Conservation (phyloP, 2,888 invertebrate genomes). For the Pocota personata region DNA sequence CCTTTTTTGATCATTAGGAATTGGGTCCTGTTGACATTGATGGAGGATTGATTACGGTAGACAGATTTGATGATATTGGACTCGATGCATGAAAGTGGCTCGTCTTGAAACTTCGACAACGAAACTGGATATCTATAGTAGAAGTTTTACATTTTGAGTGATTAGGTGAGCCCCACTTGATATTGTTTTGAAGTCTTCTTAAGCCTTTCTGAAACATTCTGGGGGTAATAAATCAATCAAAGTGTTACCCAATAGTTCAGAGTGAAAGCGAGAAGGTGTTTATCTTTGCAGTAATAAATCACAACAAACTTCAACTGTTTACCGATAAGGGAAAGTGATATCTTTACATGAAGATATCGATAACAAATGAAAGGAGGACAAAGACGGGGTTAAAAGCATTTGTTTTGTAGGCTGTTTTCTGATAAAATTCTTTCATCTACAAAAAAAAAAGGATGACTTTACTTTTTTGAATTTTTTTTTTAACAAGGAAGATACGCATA, state of each 20-base stretch:
- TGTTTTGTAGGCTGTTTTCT: background rate
- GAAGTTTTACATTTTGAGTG: constrained; percentile 30
- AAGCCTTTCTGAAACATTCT: background rate
- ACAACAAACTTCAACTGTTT: constrained; percentile 1
- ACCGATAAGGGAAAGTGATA: background rate
- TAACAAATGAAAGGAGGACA: background rate
- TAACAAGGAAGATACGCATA: no score
- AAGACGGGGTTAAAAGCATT: background rate
- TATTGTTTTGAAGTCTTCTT: constrained; percentile 1
- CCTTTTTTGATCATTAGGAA: background rate
- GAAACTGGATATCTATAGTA: constrained; percentile 7
- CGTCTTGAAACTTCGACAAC: background rate
- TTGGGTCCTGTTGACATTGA: constrained; percentile 21
- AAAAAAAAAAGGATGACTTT: background rate
- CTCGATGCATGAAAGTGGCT: constrained; percentile 13
- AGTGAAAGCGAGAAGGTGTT: background rate
- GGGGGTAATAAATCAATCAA: constrained; percentile 31
- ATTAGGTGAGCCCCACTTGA: constrained; percentile 27
- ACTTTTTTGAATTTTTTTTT: no score
- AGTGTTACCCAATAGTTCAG: background rate
- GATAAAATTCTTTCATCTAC: background rate
- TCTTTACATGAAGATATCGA: background rate
- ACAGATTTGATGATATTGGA: constrained; percentile 52
- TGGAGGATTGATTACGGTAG: constrained; percentile 54
- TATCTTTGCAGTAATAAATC: constrained; percentile 22